A percentile compares a stretch with the other conserved stretches of the same genome.
These are phyloP conservation scores for Ectropis crepuscularia DNA, from an alignment of 2,888 invertebrate genomes.

Conservation along the genomic window DNA sequence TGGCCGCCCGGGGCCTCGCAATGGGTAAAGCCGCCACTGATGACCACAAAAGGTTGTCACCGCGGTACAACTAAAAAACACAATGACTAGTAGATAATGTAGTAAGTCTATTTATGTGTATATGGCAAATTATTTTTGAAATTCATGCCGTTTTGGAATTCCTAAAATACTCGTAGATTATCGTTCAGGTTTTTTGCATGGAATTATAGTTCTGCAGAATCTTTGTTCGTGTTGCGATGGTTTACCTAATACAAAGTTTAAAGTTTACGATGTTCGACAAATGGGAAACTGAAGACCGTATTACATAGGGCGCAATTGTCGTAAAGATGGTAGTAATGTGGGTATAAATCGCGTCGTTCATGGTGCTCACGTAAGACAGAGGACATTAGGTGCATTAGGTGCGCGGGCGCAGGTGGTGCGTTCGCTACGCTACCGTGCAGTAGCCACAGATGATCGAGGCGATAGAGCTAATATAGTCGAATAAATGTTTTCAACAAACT, in stretches of 20 bases:
- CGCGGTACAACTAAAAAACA: too few relatives aligned
- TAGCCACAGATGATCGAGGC: slow-evolving; percentile 44
- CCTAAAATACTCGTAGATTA: too few relatives aligned
- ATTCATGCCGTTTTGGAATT: too few relatives aligned
- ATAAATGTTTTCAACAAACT: slow-evolving; percentile 1
- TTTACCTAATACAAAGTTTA: background rate
- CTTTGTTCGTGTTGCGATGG: too few relatives aligned
- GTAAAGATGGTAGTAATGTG: slow-evolving; percentile 19
- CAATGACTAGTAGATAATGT: too few relatives aligned
- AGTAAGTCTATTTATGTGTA: too few relatives aligned
- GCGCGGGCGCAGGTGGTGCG: slow-evolving; percentile 68
- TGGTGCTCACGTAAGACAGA: slow-evolving; percentile 65
- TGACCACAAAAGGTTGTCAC: too few relatives aligned
- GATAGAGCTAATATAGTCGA: slow-evolving; percentile 16
- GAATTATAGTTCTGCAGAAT: too few relatives aligned
- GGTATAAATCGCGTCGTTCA: slow-evolving; percentile 40
- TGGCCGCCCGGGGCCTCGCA: too few relatives aligned
- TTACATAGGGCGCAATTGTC: slow-evolving; percentile 16
- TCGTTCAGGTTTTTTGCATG: too few relatives aligned
- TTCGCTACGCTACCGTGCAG: slow-evolving; percentile 72
- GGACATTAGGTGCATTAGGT: slow-evolving; percentile 70
- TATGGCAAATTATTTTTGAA: too few relatives aligned
- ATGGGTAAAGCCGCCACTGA: too few relatives aligned
- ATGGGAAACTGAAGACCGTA: slow-evolving; percentile 17
- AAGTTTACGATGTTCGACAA: slow-evolving; percentile 4